Conservation (phyloP, 2,888 invertebrate species). For the Sminthurinus aureus region DNA sequence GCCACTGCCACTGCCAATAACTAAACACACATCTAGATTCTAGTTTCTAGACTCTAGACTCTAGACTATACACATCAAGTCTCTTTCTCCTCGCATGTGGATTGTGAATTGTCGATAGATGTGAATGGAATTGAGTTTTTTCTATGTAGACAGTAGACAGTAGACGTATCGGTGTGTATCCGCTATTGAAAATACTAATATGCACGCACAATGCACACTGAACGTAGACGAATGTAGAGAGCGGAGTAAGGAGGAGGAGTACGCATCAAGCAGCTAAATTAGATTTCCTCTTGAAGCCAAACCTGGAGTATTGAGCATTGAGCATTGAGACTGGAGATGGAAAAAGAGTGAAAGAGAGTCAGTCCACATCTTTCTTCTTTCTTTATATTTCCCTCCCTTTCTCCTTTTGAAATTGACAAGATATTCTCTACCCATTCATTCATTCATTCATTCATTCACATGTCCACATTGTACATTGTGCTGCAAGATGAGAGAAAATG, state of each 20-base stretch:
- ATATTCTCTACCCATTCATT: neutral
- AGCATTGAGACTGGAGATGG: too few relatives aligned
- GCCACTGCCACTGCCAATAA: neutral
- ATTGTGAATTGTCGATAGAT: too few relatives aligned
- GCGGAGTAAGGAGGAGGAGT: conserved; percentile 19
- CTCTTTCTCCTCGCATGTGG: neutral
- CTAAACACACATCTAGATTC: too few relatives aligned
- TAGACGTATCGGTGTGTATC: neutral
- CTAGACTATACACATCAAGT: neutral
- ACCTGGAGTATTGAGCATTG: conserved; percentile 8
- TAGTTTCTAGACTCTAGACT: too few relatives aligned
- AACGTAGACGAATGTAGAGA: neutral
- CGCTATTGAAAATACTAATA: too few relatives aligned
- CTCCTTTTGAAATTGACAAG: conserved; percentile 26
- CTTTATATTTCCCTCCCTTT: conserved; percentile 9
- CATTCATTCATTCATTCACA: too few relatives aligned
- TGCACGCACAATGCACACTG: too few relatives aligned
- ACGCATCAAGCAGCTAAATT: conserved; percentile 41
- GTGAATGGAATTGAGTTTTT: too few relatives aligned
- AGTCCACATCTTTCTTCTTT: conserved; percentile 8
- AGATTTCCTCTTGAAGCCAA: conserved; percentile 47
- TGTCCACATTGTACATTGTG: too few relatives aligned
- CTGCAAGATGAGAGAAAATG: neutral
- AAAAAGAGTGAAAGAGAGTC: neutral
- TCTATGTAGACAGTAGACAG: neutral